Evolutionary conservation across 2,888 invertebrate species (phyloP).

Genomic region (Netelia melanura): DNA sequence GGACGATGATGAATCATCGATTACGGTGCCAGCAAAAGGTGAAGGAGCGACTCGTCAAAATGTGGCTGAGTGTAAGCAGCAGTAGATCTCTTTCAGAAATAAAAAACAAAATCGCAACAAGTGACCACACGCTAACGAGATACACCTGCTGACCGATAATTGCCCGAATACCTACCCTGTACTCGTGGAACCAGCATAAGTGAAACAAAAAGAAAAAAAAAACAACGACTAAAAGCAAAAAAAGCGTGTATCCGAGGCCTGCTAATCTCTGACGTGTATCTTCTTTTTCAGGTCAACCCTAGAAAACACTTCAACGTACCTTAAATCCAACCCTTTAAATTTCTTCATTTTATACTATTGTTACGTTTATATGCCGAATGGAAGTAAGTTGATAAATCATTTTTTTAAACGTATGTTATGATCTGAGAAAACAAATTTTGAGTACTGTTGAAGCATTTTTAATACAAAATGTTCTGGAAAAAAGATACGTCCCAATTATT

Average conservation of each 20-base stretch:
- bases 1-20: slow-evolving; percentile 87
- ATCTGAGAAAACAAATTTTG: slow-evolving; percentile 78
- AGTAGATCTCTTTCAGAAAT: slow-evolving; percentile 85
- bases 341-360: slow-evolving; percentile 80
- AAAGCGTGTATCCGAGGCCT: slow-evolving; percentile 56
- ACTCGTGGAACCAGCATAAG: slow-evolving; percentile 68
- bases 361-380: slow-evolving; percentile 79
- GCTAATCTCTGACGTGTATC: slow-evolving; percentile 71
- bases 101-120: slow-evolving; percentile 70
- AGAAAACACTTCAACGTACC: slow-evolving; percentile 68
- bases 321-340: slow-evolving; percentile 72
- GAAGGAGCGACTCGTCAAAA: slow-evolving; percentile 78
- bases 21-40: slow-evolving; percentile 84
- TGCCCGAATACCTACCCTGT: slow-evolving; percentile 74
- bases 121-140: slow-evolving; percentile 72
- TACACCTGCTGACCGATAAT: slow-evolving; percentile 73
- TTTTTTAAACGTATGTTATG: slow-evolving; percentile 76
- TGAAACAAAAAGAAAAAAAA: slow-evolving; percentile 67
- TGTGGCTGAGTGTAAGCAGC: slow-evolving; percentile 91
- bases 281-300: slow-evolving; percentile 82
- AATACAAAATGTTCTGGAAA: slow-evolving; percentile 78
- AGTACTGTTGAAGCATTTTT: slow-evolving; percentile 81
- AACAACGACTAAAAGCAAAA: slow-evolving; percentile 40
- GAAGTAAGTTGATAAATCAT: slow-evolving; percentile 76
- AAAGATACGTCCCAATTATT: slow-evolving; percentile 63